Percentiles rank a stretch among this genome's conserved stretches.
These are phyloP conservation scores for Helarctos malayanus DNA, from an alignment of 2,797 vertebrate species.

Conservation along the genomic window DNA sequence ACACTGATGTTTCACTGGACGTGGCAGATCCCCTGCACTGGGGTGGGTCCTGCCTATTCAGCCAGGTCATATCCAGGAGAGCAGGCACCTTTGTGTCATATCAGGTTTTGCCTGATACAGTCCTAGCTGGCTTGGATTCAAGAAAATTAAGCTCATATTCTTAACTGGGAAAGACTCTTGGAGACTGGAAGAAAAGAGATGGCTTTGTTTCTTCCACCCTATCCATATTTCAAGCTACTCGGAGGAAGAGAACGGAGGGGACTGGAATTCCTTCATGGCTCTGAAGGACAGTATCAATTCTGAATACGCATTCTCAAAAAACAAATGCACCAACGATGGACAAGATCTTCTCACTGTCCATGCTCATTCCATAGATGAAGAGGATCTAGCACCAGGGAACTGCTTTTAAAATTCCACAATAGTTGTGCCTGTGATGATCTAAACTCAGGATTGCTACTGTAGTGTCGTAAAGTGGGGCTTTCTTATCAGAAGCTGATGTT, in stretches of 20 bases:
- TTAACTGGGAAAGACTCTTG: background rate
- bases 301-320: background rate
- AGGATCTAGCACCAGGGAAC: background rate
- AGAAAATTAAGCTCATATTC: background rate
- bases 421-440: background rate
- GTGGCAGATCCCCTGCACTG: rapidly evolving
- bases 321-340: background rate
- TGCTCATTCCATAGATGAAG: background rate
- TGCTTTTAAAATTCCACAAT: background rate
- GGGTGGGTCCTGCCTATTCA: background rate
- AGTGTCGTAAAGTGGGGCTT: background rate
- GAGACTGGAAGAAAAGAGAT: background rate
- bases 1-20: background rate
- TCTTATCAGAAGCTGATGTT: background rate
- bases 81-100: background rate
- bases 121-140: background rate
- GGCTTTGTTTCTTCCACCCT: background rate
- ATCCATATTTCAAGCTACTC: background rate
- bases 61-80: background rate
- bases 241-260: background rate
- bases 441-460: background rate
- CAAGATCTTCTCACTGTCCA: background rate
- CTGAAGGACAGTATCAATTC: background rate
- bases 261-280: background rate
- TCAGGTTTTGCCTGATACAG: background rate